Evolutionary conservation across 2,113 vertebrate species (phyloP), one percentile per base, ranked within the genome.

Genomic region (Dicerorhinus sumatrensis): DNA sequence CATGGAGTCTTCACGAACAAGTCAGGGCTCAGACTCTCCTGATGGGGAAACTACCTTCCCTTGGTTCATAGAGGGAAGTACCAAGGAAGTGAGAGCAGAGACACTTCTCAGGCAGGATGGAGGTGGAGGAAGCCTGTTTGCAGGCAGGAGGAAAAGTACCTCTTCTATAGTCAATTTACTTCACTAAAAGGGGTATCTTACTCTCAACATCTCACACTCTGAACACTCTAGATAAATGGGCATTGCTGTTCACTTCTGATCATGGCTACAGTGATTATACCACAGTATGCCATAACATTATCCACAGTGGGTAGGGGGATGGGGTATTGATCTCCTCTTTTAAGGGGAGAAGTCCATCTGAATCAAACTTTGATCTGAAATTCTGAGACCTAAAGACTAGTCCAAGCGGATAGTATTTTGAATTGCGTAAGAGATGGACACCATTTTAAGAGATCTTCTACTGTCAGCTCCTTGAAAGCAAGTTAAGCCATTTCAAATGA

Each of bases 181-280:
- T 69, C 39, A 60, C 36, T 69, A 42, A 75, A 63, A 86, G 67
- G n/a, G 25, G n/a, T 65, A 58, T 85, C 67, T 93, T 20, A 72
- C n/a, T 81, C 48, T 67, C 48, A 69, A 18, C 12, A 48, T 58
- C 62, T 81, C 23, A 33, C 3, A 25, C 25, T 3, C 72, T 75
- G 67, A 67, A 93, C 60, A 46, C 27, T 62, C 1, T 46, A 96
- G 89, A 96, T 75, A 93, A 96, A 85, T 0, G 27, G 21, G 9
- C 20, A 63, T 42, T 63, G 54, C 42, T 82, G 81, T 63, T 93
- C 27, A 69, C 93, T 75, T 85, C 84, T 73, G 76, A 92, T 88
- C 92, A 92, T 2, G 12, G n/a, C 29, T 48, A 46, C 0, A 85
- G 51, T 87, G 56, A 72, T 56, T n/a, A 67, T 8, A 36, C 6